Evolutionary conservation across 2,888 invertebrate genomes (phyloP).

Genomic region (Ormyrus nitidulus): DNA sequence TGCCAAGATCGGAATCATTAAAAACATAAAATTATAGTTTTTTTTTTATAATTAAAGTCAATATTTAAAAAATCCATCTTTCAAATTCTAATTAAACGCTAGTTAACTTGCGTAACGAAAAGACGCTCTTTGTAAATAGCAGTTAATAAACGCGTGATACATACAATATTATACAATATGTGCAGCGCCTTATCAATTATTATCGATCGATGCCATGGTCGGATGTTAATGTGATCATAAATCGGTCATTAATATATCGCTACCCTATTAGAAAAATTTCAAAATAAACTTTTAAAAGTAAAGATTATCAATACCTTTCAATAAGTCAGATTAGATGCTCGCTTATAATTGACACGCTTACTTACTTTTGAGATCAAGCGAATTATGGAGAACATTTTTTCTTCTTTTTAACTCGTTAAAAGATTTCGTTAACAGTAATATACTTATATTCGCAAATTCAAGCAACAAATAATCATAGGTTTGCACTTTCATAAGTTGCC

Average conservation of each 20-base stretch:
- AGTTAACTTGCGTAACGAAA: conserved; percentile 20
- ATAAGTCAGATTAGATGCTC: conserved; percentile 28
- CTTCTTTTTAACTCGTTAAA: background rate
- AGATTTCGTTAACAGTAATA: conserved; percentile 40
- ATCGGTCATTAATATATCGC: conserved; percentile 59
- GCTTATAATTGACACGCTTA: conserved; percentile 34
- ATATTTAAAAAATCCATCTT: conserved; percentile 6
- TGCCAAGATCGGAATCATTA: too few species aligned
- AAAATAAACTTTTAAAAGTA: background rate
- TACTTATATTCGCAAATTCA: background rate
- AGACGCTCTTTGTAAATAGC: conserved; percentile 41
- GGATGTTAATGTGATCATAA: conserved; percentile 58
- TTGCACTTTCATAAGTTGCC: background rate
- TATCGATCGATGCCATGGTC: conserved; percentile 61
- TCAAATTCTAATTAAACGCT: background rate
- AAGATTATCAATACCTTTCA: background rate
- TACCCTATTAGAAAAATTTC: conserved; percentile 30
- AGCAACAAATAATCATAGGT: background rate
- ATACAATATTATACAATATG: conserved; percentile 71
- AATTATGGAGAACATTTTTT: background rate
- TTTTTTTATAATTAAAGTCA: conserved; percentile 11
- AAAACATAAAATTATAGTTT: too few species aligned
- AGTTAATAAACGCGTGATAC: conserved; percentile 63
- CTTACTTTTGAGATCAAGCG: conserved; percentile 43
- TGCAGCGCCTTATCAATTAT: conserved; percentile 64